Conservation (phyloP, 1,140 invertebrate genomes). For the Pseudomyrmex cubaensis region DNA sequence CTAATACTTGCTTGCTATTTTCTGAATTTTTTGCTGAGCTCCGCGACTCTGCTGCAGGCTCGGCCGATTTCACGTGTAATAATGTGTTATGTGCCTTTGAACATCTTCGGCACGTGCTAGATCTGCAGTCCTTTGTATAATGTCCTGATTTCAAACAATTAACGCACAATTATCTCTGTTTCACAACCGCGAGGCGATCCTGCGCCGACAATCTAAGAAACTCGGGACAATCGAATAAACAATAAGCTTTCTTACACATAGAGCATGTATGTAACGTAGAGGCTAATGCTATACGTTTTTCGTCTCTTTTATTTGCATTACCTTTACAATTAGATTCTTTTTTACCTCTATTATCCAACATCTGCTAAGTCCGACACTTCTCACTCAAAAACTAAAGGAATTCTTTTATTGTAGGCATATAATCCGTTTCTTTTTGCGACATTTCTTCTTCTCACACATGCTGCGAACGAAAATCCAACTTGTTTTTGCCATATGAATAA, state of each 20-base stretch:
- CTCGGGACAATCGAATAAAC: not conserved
- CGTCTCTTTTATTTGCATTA: not conserved
- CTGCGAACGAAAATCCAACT: not conserved
- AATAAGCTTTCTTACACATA: no score
- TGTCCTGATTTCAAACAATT: conserved; percentile 3
- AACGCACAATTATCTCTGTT: not conserved
- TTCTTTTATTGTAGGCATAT: not conserved
- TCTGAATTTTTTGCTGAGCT: no score
- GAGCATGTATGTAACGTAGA: no score
- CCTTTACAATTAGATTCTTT: not conserved
- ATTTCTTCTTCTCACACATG: not conserved
- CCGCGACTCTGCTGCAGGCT: no score
- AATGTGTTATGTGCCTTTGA: not conserved
- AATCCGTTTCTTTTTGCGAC: no score
- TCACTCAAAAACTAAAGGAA: not conserved
- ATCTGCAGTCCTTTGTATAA: not conserved
- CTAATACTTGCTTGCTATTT: no score
- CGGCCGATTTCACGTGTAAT: not conserved
- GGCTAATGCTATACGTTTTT: not conserved
- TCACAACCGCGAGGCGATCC: not conserved
- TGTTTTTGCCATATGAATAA: not conserved
- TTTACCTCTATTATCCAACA: not conserved
- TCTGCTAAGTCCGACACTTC: not conserved
- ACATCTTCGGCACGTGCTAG: not conserved
- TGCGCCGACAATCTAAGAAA: not conserved